Evolutionary conservation across 1,140 invertebrate species (phyloP).

Genomic region (Elymnias hypermnestra): DNA sequence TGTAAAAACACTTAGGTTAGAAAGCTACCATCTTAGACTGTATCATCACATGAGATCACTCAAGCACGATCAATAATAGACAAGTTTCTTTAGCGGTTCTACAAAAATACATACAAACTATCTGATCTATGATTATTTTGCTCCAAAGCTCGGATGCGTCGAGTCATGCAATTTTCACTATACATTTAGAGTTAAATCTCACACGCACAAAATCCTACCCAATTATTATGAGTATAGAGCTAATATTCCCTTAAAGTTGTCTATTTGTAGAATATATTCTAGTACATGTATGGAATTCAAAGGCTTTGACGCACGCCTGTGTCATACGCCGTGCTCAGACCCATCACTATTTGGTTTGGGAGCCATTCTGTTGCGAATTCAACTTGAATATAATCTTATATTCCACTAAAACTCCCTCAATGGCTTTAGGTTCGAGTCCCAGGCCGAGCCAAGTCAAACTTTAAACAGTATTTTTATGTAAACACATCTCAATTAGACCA

Average conservation of each 20-base stretch:
- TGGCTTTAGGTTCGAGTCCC: no score
- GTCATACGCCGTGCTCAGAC: slow-evolving; percentile 14
- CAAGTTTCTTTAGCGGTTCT: background rate
- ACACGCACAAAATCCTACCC: background rate
- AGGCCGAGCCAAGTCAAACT: no score
- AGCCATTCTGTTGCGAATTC: slow-evolving; percentile 1
- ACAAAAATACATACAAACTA: background rate
- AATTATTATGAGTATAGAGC: background rate
- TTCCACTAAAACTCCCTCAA: no score
- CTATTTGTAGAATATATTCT: slow-evolving; percentile 6
- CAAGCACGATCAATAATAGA: background rate
- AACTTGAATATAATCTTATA: no score
- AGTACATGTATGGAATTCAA: slow-evolving; percentile 11
- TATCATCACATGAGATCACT: no score
- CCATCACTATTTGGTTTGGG: slow-evolving; percentile 15
- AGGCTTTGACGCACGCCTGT: slow-evolving; percentile 15
- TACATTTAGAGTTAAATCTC: slow-evolving; percentile 10
- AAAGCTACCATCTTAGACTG: no score
- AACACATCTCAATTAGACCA: no score
- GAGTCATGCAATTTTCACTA: slow-evolving; percentile 11
- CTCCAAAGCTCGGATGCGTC: slow-evolving; percentile 14
- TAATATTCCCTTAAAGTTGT: background rate
- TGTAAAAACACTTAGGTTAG: no score
- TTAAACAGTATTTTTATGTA: no score
- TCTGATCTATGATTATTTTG: slow-evolving; percentile 13